Evolutionary conservation across 2,113 vertebrate species (phyloP), one percentile per base, ranked within the genome.

Genomic region (Paraplagusia blochii): DNA sequence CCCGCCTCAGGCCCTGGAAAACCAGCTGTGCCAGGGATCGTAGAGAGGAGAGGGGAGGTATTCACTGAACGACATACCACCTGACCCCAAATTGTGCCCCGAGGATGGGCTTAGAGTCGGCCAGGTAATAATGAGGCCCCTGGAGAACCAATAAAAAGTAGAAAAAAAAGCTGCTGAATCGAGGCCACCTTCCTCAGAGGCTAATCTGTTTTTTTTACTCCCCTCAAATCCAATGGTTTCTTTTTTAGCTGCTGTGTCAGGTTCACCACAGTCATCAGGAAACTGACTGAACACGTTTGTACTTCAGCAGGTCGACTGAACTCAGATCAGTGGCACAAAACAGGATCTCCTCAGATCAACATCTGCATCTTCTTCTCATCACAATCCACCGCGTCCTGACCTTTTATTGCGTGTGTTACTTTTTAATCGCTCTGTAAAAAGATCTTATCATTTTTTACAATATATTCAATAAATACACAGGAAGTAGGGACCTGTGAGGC

Each of bases 391-490:
- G 40, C 53, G 54, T 77, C 43, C 66, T 51, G 29, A 76, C 44
- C 49, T 74, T 78, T 75, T 76, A 84, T 82, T 80, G 74, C 78
- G 77, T 75, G 73, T 74, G 66, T 83, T 53, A 59, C 50, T 46
- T 47, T 45, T 45, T 29, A 40, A 67, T 66, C 57, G 8, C 10
- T 17, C 2, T 35, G 40, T 63, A 84, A 75, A 79, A 63, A 65
- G 43, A 40, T 10, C 16, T 22, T 52, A 73, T 72, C 19, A 61
- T 75, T 77, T 69, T 79, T 54, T 67, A 76, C 64, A 78, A 80
- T 80, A 80, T 76, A 65, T 79, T 87, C 70, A 88, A 87, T 87
- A 88, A 88, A 89, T 88, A 89, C 78, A 85, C 81, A 85, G 68
- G 74, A 70, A 77, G 49, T 2, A 53, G 69, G 33, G 45, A 61